phyloP scores from a whole-genome alignment of 2,113 vertebrate genomes.

The Vireo altiloquus region DNA sequence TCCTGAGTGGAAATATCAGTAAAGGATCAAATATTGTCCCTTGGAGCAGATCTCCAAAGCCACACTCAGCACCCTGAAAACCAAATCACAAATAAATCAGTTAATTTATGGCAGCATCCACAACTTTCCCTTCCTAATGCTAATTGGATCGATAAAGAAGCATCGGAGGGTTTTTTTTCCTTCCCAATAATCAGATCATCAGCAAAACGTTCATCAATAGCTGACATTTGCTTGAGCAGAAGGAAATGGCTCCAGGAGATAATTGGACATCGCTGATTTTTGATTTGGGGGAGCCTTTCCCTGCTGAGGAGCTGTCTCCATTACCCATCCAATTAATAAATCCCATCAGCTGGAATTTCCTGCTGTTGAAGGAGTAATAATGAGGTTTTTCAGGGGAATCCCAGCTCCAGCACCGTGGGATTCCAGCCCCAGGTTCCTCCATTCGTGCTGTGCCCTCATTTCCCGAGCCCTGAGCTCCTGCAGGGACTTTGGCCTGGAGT shows the following conservation, averaged over 20 bases:
- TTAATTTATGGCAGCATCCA: not conserved
- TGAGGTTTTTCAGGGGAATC: not conserved
- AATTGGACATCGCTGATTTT: not conserved
- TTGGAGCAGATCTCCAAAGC: not conserved
- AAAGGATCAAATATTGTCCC: not conserved
- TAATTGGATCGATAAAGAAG: slow-evolving; percentile 1
- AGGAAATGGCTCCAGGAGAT: not conserved
- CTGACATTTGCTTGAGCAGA: not conserved
- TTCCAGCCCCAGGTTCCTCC: not conserved
- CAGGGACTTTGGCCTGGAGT: no score
- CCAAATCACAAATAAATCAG: not conserved
- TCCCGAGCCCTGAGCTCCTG: no score
- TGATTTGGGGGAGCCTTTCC: not conserved
- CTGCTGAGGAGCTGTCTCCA: not conserved
- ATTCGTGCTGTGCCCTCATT: not conserved
- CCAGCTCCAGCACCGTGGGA: not conserved
- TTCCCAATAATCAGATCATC: not conserved
- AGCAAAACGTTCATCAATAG: not conserved
- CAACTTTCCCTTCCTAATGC: not conserved
- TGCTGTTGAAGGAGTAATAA: not conserved
- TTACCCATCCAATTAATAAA: not conserved
- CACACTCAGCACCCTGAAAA: not conserved
- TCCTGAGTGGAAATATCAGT: not conserved
- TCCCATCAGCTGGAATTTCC: not conserved
- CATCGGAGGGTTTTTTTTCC: not conserved